These are phyloP conservation scores for Fistularia tabacaria DNA, from an alignment of 2,797 vertebrate species.

Conservation along the genomic window DNA sequence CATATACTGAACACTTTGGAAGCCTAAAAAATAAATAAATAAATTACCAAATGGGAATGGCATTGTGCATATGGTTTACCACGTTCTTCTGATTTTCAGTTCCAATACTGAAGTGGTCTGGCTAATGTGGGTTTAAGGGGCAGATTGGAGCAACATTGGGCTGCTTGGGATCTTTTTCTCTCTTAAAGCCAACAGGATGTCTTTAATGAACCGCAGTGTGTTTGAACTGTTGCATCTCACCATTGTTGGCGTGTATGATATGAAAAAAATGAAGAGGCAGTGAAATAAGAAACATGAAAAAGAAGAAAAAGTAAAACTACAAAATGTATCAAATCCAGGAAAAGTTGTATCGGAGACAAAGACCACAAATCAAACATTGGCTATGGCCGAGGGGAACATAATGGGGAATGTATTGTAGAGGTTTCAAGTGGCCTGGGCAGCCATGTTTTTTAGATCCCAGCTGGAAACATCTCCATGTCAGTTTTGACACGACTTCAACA, in stretches of 20 bases:
- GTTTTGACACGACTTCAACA: conserved; percentile 21
- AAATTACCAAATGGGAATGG: conserved; percentile 60
- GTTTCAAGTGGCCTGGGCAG: conserved; percentile 9
- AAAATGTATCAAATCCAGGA: conserved; percentile 50
- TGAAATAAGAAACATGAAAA: neutral
- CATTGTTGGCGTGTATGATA: conserved; percentile 20
- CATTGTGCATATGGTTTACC: conserved; percentile 55
- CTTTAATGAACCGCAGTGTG: conserved; percentile 68
- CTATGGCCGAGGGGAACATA: conserved; percentile 12
- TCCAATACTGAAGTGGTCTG: conserved; percentile 62
- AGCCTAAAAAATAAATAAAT: conserved; percentile 15
- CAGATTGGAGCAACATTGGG: conserved; percentile 50
- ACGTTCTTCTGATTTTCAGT: conserved; percentile 60
- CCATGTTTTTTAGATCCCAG: neutral
- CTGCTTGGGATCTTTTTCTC: conserved; percentile 51
- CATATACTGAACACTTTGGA: conserved; percentile 32
- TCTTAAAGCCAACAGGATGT: conserved; percentile 63
- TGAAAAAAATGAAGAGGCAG: conserved; percentile 34
- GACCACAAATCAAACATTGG: conserved; percentile 60
- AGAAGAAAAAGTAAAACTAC: conserved; percentile 34
- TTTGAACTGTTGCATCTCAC: conserved; percentile 66
- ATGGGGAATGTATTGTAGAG: conserved; percentile 25
- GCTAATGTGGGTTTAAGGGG: conserved; percentile 62
- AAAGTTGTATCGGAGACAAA: conserved; percentile 32
- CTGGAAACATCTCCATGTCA: conserved; percentile 10